These are phyloP conservation scores for Arenaria interpres DNA, from an alignment of 2,113 vertebrate species.

Conservation along the genomic window DNA sequence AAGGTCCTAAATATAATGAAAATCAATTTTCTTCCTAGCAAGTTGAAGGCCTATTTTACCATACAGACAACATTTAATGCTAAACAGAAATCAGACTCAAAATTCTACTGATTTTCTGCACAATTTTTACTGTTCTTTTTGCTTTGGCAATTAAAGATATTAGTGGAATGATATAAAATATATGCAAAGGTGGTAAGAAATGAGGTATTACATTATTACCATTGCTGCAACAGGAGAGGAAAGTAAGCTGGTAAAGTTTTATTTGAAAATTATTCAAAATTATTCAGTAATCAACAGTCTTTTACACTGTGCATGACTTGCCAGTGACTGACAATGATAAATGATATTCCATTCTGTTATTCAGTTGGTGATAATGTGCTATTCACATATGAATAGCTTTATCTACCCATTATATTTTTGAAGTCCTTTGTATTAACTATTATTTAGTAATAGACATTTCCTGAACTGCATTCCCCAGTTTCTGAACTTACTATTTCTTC, in stretches of 20 bases:
- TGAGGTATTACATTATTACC: not conserved
- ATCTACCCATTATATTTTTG: constrained; percentile 8
- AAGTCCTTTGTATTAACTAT: constrained; percentile 25
- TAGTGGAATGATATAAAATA: not conserved
- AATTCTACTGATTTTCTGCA: not conserved
- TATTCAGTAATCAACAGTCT: constrained; percentile 54
- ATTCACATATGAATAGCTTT: constrained; percentile 66
- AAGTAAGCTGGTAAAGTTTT: not conserved
- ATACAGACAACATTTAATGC: not conserved
- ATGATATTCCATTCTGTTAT: constrained; percentile 58
- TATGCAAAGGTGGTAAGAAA: not conserved
- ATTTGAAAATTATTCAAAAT: constrained; percentile 61
- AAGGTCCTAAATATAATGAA: not conserved
- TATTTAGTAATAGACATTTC: constrained; percentile 17
- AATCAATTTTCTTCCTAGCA: not conserved
- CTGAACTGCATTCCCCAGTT: not conserved
- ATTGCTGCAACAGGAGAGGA: constrained; percentile 21
- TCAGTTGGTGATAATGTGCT: constrained; percentile 53
- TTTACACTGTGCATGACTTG: constrained; percentile 25
- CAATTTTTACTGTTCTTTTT: not conserved
- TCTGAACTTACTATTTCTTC: not conserved
- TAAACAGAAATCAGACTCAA: not conserved
- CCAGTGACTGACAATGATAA: constrained; percentile 64
- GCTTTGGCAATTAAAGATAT: constrained; percentile 8
- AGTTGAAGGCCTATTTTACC: not conserved